Evolutionary conservation across 2,888 invertebrate genomes (phyloP).

Genomic region (Reticulitermes lucifugus): DNA sequence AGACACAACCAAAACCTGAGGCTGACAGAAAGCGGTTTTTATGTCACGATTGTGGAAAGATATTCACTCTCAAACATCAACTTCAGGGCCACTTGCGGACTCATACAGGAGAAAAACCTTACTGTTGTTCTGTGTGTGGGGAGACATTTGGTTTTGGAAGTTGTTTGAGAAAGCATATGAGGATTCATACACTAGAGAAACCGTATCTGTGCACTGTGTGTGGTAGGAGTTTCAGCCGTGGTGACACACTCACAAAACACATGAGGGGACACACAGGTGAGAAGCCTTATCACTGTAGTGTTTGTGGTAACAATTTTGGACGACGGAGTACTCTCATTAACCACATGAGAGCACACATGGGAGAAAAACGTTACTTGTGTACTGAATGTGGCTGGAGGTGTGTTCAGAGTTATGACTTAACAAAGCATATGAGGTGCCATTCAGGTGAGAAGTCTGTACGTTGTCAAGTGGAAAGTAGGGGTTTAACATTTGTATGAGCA

Average conservation of each 20-base stretch:
- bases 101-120: slow-evolving; percentile 40
- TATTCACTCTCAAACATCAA: slow-evolving; percentile 31
- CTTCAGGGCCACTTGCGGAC: slow-evolving; percentile 34
- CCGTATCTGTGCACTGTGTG: slow-evolving; percentile 32
- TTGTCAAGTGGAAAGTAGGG: slow-evolving; percentile 7
- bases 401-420: slow-evolving; percentile 38
- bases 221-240: slow-evolving; percentile 28
- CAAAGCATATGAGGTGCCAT: slow-evolving; percentile 32
- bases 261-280: slow-evolving; percentile 39
- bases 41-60: slow-evolving; percentile 39
- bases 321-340: slow-evolving; percentile 31
- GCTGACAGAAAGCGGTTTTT: slow-evolving; percentile 16
- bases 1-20: neutral
- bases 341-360: slow-evolving; percentile 34
- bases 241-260: slow-evolving; percentile 33
- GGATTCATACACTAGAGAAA: slow-evolving; percentile 29
- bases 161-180: slow-evolving; percentile 33
- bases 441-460: slow-evolving; percentile 26
- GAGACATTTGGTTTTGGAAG: slow-evolving; percentile 37
- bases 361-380: slow-evolving; percentile 36
- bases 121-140: slow-evolving; percentile 32
- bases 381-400: slow-evolving; percentile 38
- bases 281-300: slow-evolving; percentile 30
- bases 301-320: slow-evolving; percentile 35
- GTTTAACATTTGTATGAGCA: neutral